These are phyloP conservation scores for Seriola quinqueradiata DNA, from an alignment of 2,113 vertebrate genomes.

Conservation along the genomic window DNA sequence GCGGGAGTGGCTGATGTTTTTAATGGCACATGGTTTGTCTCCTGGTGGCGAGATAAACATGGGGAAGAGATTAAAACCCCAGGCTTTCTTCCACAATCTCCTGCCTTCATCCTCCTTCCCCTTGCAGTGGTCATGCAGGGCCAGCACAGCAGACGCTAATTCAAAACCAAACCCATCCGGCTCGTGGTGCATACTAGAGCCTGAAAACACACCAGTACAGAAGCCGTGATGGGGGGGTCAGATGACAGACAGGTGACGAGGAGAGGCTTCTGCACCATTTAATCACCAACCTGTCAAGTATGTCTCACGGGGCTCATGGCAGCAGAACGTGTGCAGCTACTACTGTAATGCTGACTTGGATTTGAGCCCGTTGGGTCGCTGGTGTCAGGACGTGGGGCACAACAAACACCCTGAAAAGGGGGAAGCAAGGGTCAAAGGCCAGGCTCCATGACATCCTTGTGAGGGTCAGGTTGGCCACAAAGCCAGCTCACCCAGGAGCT, in stretches of 20 bases:
- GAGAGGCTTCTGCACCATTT: slow-evolving; percentile 47
- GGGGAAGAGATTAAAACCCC: slow-evolving; percentile 81
- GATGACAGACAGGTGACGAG: slow-evolving; percentile 52
- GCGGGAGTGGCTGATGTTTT: slow-evolving; percentile 81
- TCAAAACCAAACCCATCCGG: slow-evolving; percentile 68
- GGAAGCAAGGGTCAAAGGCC: slow-evolving; percentile 30
- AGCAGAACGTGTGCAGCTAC: slow-evolving; percentile 17
- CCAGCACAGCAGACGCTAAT: slow-evolving; percentile 69
- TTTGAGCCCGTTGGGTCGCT: slow-evolving; percentile 56
- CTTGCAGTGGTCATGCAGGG: slow-evolving; percentile 66
- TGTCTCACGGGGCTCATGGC: slow-evolving; percentile 42
- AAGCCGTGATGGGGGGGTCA: slow-evolving; percentile 38
- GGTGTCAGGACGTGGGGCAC: slow-evolving; percentile 54
- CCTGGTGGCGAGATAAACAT: slow-evolving; percentile 82
- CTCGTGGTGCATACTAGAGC: slow-evolving; percentile 4
- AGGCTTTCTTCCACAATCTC: slow-evolving; percentile 81
- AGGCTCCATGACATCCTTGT: slow-evolving; percentile 28
- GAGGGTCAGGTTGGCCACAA: slow-evolving; percentile 24
- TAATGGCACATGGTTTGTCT: slow-evolving; percentile 82
- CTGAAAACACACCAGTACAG: slow-evolving; percentile 12
- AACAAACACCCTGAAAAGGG: slow-evolving; percentile 51
- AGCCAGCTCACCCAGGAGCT: slow-evolving; percentile 33
- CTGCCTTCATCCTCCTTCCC: slow-evolving; percentile 74
- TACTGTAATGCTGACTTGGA: slow-evolving; percentile 25
- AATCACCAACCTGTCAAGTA: slow-evolving; percentile 63